phyloP scores from a whole-genome alignment of 2,113 vertebrate genomes.

The Odocoileus hemionus region DNA sequence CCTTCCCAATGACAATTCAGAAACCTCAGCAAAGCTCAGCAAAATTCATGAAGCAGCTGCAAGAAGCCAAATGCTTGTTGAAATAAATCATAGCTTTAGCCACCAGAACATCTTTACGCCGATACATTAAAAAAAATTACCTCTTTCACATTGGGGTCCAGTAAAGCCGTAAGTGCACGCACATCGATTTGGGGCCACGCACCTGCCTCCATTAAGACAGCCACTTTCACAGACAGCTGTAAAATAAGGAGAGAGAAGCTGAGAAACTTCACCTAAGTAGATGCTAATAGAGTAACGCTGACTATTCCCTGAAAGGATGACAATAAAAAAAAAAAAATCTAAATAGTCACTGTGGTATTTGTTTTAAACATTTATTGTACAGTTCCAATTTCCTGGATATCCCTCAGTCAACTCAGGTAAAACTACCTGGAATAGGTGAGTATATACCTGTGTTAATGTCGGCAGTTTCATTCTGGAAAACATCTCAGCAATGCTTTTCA shows the following conservation, averaged over 20 bases:
- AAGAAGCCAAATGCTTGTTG: not conserved
- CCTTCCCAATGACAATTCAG: not conserved
- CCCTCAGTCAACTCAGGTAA: not conserved
- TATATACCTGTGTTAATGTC: not conserved
- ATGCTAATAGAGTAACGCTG: not conserved
- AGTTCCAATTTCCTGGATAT: not conserved
- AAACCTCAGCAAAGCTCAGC: not conserved
- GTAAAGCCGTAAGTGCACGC: conserved; percentile 98
- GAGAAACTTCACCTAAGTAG: not conserved
- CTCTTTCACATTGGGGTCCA: conserved; percentile 98
- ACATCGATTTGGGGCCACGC: conserved; percentile 95
- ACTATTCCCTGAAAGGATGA: not conserved
- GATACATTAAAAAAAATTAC: conserved; percentile 76
- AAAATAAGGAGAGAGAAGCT: conserved; percentile 61
- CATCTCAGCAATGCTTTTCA: not conserved
- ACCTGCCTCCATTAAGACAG: conserved; percentile 95
- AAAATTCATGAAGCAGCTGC: not conserved
- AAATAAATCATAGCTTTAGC: not conserved
- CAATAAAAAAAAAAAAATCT: not conserved
- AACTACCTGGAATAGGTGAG: not conserved
- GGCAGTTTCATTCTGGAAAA: not conserved
- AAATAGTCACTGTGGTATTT: not conserved
- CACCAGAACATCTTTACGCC: not conserved
- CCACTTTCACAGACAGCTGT: conserved; percentile 97
- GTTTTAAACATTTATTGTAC: not conserved